These are phyloP conservation scores for Dermatemys mawii DNA, from an alignment of 2,113 vertebrate genomes.

Conservation along the genomic window DNA sequence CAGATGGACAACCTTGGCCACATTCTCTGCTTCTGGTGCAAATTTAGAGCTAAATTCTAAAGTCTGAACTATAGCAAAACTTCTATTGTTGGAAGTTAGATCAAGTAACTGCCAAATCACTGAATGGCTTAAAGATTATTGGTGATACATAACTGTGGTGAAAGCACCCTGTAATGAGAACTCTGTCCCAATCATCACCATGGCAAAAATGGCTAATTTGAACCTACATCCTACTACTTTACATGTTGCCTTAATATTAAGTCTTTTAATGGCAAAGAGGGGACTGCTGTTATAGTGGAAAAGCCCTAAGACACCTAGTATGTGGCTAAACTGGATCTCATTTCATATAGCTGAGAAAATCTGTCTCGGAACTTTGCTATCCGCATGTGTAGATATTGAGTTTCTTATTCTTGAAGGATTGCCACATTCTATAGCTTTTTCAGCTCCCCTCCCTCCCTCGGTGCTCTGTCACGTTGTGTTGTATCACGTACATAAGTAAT, in stretches of 20 bases:
- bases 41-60: not conserved
- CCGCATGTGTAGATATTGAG: not conserved
- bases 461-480: not conserved
- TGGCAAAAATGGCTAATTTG: not conserved
- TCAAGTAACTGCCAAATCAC: not conserved
- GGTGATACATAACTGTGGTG: not conserved
- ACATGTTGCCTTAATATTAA: not conserved
- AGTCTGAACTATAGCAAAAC: not conserved
- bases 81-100: not conserved
- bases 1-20: not conserved
- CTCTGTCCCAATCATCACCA: not conserved
- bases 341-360: not conserved
- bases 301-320: not conserved
- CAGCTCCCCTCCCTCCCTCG: not conserved
- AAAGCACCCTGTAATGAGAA: rapidly evolving
- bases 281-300: not conserved
- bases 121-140: rapidly evolving
- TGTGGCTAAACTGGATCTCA: not conserved
- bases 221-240: not conserved
- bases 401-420: not conserved
- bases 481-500: not conserved
- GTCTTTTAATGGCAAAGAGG: not conserved
- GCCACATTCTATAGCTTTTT: not conserved
- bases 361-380: not conserved
- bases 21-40: not conserved